These are phyloP conservation scores for Pangasius krempfi DNA, from an alignment of 2,797 vertebrate genomes.

Conservation along the genomic window DNA sequence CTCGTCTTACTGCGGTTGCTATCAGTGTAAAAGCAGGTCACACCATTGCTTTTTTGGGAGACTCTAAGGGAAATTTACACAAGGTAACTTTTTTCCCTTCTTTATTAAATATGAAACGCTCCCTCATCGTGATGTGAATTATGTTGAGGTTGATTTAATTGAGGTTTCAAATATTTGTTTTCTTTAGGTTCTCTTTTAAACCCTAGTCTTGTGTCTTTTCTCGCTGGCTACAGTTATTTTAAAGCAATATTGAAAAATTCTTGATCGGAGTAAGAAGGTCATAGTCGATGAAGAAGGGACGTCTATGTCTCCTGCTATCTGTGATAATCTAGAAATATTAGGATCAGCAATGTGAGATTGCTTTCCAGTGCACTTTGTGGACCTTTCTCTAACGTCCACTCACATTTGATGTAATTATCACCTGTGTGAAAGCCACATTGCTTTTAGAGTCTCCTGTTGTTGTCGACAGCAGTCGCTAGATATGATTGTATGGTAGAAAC, in stretches of 20 bases:
- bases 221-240: neutral
- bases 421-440: neutral
- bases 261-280: neutral
- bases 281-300: neutral
- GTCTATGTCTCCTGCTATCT: neutral
- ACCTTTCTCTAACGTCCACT: neutral
- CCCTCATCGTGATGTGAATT: neutral
- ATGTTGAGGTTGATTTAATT: neutral
- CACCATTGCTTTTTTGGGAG: constrained; percentile 91
- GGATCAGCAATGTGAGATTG: neutral
- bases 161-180: neutral
- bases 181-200: neutral
- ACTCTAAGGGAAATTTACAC: constrained; percentile 88
- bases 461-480: neutral
- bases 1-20: constrained; percentile 89
- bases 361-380: neutral
- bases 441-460: neutral
- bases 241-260: neutral
- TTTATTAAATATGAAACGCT: neutral
- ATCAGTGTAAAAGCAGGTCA: constrained; percentile 85
- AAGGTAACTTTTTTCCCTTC: constrained; percentile 77
- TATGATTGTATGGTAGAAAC: neutral
- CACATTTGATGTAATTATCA: neutral
- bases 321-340: neutral
- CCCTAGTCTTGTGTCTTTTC: neutral